These are phyloP conservation scores for Lutraria rhynchaena DNA, from an alignment of 1,140 invertebrate genomes.

Conservation along the genomic window DNA sequence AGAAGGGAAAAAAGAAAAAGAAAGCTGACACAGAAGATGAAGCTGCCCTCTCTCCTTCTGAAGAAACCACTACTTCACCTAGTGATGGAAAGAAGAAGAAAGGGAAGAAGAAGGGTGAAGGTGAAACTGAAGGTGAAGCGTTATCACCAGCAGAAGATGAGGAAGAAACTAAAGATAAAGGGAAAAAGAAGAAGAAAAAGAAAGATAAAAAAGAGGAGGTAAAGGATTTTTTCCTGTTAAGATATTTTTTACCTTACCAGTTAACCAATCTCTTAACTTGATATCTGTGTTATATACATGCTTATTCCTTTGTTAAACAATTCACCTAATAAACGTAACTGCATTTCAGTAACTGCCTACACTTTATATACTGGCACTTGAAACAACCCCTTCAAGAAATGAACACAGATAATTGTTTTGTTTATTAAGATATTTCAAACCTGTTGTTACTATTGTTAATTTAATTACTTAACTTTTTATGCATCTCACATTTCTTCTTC, in stretches of 20 bases:
- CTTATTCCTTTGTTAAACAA: too few species aligned
- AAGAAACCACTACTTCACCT: slow-evolving; percentile 42
- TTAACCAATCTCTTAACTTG: too few species aligned
- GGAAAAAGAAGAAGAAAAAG: slow-evolving; percentile 64
- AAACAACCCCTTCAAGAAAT: too few species aligned
- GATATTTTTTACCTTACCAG: too few species aligned
- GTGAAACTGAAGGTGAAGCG: slow-evolving; percentile 37
- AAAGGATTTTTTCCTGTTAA: too few species aligned
- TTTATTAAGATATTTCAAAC: too few species aligned
- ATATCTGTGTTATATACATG: too few species aligned
- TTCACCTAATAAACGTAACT: too few species aligned
- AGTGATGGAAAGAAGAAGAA: slow-evolving; percentile 55
- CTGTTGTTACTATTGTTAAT: too few species aligned
- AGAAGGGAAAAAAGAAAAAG: slow-evolving; percentile 67
- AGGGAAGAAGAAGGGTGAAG: slow-evolving; percentile 62
- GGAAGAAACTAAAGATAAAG: slow-evolving; percentile 40
- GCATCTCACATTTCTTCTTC: not conserved
- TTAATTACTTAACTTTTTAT: not conserved
- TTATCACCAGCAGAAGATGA: slow-evolving; percentile 46
- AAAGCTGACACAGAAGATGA: slow-evolving; percentile 54
- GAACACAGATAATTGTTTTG: too few species aligned
- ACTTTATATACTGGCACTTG: too few species aligned
- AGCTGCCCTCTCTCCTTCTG: slow-evolving; percentile 33
- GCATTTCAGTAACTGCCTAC: too few species aligned
- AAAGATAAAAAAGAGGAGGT: slow-evolving; percentile 53